Evolutionary conservation across 2,113 vertebrate genomes (phyloP).

Genomic region (Synchiropus splendidus): DNA sequence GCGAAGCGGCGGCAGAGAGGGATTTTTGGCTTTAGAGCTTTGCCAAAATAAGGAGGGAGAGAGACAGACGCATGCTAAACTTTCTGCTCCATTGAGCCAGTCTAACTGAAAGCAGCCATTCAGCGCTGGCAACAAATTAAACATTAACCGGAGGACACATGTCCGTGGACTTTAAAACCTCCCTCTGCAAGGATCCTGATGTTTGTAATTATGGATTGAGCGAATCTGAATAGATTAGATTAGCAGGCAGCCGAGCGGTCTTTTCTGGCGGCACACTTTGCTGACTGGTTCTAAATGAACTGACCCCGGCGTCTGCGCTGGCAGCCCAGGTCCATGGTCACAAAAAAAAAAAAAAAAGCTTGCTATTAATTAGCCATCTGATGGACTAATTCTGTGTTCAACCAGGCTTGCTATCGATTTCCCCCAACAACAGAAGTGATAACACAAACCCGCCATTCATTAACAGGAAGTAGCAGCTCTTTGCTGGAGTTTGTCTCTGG

Average conservation of each 20-base stretch:
- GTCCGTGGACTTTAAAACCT: neutral
- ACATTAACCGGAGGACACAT: neutral
- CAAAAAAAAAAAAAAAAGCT: conserved; percentile 21
- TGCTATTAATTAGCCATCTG: conserved; percentile 48
- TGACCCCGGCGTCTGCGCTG: conserved; percentile 16
- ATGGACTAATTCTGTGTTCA: conserved; percentile 53
- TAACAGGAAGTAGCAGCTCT: conserved; percentile 27
- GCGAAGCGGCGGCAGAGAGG: conserved; percentile 29
- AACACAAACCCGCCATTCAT: conserved; percentile 41
- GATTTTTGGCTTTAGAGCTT: conserved; percentile 38
- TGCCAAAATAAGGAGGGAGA: conserved; percentile 20
- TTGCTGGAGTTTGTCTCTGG: conserved; percentile 10
- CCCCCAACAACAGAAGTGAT: conserved; percentile 38
- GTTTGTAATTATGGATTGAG: conserved; percentile 29
- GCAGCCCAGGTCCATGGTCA: conserved; percentile 24
- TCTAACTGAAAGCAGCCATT: conserved; percentile 15
- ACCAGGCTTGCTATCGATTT: conserved; percentile 42
- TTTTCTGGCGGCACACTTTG: conserved; percentile 7
- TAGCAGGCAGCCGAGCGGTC: conserved; percentile 7
- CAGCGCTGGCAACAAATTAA: conserved; percentile 3
- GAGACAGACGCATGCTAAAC: conserved; percentile 45
- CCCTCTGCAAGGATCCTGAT: neutral
- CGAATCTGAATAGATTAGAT: conserved; percentile 37
- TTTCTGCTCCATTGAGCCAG: conserved; percentile 13
- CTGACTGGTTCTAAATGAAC: conserved; percentile 24